Base-by-base conservation (phyloP, 1,140 invertebrate species). In the Oryzaephilus surinamensis region DNA sequence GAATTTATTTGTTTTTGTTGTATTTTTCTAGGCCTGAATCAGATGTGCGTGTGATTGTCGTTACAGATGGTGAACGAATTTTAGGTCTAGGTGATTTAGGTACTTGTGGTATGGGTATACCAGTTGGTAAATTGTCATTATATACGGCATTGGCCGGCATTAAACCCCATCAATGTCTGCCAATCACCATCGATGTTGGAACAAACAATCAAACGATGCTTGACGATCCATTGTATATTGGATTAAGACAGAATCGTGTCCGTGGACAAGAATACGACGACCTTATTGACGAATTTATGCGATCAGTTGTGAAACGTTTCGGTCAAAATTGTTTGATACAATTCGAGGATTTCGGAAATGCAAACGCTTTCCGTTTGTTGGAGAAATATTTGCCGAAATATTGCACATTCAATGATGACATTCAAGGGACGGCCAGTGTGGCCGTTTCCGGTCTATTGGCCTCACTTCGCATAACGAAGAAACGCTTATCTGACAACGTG, bases 241-340 rank as follows among this genome's bases (percentile, higher is more conserved):
- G 97, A 0, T 63, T 95, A 14, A 72, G 74, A 14, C 84, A 96
- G 41, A 77, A 72, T 24, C 75, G 97, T 34, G 74, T 89, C 0
- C 77, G 74, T 3, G 92, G 92, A 0, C 45, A 69, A 14, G 73
- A 77, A 37, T 99, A 97, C 63, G 90, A 97, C 57, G 82, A 85
- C 5, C 86, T 99, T 42, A 69, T 99, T 23, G 94, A 99, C 29
- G 97, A 99, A 68, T 98, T 99, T 60, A 97, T 99, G 91, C 57
- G 79, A 29, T 89, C 94, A 0, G 83, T 81, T 11, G 81, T 95
- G 0, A 73, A 76, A 40, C 75, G 88, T 46, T 95, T 78, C 54
- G 84, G 85, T 0, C 77, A 83, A 55, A 89, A 82, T 54, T 80
- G 78, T 20, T 66, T 90, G 4, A 88, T 80, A 23, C 83, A 97